These are phyloP conservation scores for Rhogogaster chlorosoma DNA, from an alignment of 2,888 invertebrate genomes.

Conservation along the genomic window DNA sequence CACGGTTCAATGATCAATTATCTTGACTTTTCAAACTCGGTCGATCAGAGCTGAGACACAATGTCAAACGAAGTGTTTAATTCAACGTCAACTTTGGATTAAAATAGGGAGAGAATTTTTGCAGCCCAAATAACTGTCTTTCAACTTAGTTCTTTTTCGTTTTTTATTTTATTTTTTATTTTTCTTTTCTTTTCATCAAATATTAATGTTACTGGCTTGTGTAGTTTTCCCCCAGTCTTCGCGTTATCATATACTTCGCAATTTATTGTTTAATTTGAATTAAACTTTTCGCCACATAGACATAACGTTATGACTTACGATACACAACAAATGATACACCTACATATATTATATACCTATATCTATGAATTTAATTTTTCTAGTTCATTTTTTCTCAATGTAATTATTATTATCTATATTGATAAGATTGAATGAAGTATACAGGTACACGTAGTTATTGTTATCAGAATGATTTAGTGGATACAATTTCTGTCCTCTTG, in stretches of 20 bases:
- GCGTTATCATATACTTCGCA: not conserved
- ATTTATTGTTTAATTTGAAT: not conserved
- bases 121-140: not conserved
- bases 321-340: not conserved
- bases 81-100: constrained; percentile 21
- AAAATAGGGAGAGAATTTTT: not conserved
- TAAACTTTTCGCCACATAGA: not conserved
- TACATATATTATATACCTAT: not conserved
- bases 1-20: constrained; percentile 28
- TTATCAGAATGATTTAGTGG: constrained; percentile 31
- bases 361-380: not conserved
- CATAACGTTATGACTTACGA: not conserved
- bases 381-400: not conserved
- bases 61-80: constrained; percentile 26
- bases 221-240: not conserved
- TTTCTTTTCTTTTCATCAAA: not conserved
- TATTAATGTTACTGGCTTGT: not conserved
- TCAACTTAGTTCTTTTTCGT: not conserved
- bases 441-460: not conserved
- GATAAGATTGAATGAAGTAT: constrained; percentile 35
- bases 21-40: constrained; percentile 30
- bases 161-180: too few species aligned
- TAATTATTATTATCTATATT: constrained; percentile 10
- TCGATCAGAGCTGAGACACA: constrained; percentile 23
- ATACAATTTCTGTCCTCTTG: not conserved